Evolutionary conservation across 2,113 vertebrate species (phyloP).

Genomic region (Micronisus gabar): DNA sequence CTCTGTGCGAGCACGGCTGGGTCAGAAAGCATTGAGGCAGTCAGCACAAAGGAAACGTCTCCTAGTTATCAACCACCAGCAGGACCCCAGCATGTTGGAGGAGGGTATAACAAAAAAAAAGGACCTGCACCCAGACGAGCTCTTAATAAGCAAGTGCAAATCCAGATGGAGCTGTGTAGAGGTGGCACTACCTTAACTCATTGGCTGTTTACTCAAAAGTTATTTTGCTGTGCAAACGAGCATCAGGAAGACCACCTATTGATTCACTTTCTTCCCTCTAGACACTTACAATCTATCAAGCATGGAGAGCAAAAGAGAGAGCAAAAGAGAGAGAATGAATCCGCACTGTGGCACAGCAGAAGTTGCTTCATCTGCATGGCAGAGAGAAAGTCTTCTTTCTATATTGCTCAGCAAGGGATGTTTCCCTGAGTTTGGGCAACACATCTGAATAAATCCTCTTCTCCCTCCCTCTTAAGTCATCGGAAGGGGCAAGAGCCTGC

Average conservation of each 20-base stretch:
- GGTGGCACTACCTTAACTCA: not conserved
- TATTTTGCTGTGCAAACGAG: constrained; percentile 29
- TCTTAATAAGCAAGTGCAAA: constrained; percentile 3
- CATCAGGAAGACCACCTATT: constrained; percentile 47
- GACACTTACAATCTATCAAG: constrained; percentile 50
- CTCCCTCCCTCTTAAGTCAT: not conserved
- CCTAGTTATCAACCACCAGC: not conserved
- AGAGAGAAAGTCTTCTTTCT: not conserved
- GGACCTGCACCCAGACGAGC: not conserved
- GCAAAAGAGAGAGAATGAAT: constrained; percentile 1
- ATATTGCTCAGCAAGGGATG: not conserved
- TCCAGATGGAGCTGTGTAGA: not conserved
- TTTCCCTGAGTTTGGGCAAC: not conserved
- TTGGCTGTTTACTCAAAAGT: constrained; percentile 47
- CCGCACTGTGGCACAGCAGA: not conserved
- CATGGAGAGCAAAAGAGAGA: not conserved
- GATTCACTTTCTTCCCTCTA: constrained; percentile 43
- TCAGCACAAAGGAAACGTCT: not conserved
- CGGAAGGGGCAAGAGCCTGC: not conserved
- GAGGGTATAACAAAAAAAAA: not conserved
- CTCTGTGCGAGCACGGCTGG: not conserved
- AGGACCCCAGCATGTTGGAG: not conserved
- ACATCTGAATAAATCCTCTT: not conserved
- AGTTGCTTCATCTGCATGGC: not conserved
- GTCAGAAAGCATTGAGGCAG: not conserved